Evolutionary conservation across 2,888 invertebrate species (phyloP).

Genomic region (Epinotia nisella): DNA sequence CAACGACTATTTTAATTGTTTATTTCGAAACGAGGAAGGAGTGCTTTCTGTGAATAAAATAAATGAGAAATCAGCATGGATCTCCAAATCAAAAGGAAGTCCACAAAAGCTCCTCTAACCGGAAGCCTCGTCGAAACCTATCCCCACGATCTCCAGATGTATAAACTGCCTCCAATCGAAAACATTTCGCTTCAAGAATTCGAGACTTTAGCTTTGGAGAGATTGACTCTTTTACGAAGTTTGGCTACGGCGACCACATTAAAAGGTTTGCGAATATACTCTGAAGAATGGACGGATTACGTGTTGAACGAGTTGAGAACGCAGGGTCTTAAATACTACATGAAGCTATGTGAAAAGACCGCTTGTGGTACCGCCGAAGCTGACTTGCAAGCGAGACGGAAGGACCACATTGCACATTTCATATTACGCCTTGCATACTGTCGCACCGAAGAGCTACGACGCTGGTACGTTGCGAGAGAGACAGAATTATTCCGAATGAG

Average conservation of each 20-base stretch:
- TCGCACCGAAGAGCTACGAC: constrained; percentile 91
- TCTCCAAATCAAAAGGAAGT: constrained; percentile 77
- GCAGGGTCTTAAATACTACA: constrained; percentile 87
- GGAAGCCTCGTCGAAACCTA: constrained; percentile 84
- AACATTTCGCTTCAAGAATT: constrained; percentile 92
- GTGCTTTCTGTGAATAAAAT: not conserved
- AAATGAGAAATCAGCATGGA: constrained; percentile 62
- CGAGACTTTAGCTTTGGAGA: constrained; percentile 93
- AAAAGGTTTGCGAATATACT: constrained; percentile 85
- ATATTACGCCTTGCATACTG: constrained; percentile 96
- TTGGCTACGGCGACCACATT: constrained; percentile 89
- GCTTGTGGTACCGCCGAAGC: constrained; percentile 83
- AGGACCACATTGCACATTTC: constrained; percentile 97
- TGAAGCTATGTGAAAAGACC: constrained; percentile 85
- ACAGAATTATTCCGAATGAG: constrained; percentile 94
- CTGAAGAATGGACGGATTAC: constrained; percentile 88
- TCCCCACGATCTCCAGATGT: constrained; percentile 92
- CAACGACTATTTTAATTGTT: not conserved
- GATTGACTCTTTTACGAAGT: constrained; percentile 90
- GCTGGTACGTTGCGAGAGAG: constrained; percentile 96
- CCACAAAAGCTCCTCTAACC: constrained; percentile 63
- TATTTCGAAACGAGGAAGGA: not conserved
- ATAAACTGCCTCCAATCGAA: constrained; percentile 89
- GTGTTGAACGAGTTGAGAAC: constrained; percentile 87
- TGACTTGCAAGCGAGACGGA: constrained; percentile 87